Conservation (phyloP, 2,888 invertebrate genomes). For the Furcula furcula region DNA sequence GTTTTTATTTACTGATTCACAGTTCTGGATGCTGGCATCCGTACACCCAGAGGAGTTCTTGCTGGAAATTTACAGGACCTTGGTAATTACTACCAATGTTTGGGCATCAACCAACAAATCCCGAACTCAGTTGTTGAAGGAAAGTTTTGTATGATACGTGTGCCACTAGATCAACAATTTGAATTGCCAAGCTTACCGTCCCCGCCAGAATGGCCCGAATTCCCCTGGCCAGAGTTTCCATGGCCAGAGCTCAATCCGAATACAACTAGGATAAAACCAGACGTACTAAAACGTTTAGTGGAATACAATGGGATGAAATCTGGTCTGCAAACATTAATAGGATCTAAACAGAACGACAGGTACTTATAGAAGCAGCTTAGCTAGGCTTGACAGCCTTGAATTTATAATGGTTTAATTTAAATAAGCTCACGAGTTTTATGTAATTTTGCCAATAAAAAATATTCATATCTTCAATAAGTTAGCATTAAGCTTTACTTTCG, state of each 20-base stretch:
- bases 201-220: conserved; percentile 23
- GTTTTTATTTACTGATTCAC: too few species aligned
- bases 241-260: conserved; percentile 17
- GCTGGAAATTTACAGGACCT: conserved; percentile 45
- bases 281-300: conserved; percentile 5
- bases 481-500: neutral
- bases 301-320: conserved; percentile 10
- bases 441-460: neutral
- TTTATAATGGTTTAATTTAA: neutral
- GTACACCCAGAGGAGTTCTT: conserved; percentile 50
- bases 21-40: conserved; percentile 55
- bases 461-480: neutral
- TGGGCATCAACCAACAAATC: conserved; percentile 39
- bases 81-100: conserved; percentile 54
- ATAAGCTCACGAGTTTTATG: neutral
- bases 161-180: conserved; percentile 40
- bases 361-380: too few species aligned
- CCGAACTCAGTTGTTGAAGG: conserved; percentile 44
- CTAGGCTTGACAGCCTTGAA: conserved; percentile 1
- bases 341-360: conserved; percentile 5
- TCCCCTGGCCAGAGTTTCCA: conserved; percentile 14
- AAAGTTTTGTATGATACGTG: conserved; percentile 53
- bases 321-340: conserved; percentile 7
- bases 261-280: conserved; percentile 10
- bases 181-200: conserved; percentile 24